These are phyloP conservation scores for Coccyzus lansbergi DNA, from an alignment of 2,797 vertebrate species.

Conservation along the genomic window DNA sequence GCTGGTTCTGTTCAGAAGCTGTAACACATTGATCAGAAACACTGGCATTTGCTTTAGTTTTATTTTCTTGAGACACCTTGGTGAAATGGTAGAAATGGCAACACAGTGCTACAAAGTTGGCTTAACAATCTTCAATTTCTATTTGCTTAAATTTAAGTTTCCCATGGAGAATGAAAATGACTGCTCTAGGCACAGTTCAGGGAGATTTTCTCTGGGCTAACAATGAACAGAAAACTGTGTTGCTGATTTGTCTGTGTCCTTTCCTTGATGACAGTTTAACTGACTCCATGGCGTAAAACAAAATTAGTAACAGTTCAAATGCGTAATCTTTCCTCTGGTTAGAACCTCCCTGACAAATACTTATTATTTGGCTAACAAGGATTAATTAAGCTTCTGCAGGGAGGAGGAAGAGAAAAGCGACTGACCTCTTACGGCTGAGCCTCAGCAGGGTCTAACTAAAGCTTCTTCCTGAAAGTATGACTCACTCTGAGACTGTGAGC, in stretches of 20 bases:
- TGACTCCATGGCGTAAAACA: conserved; percentile 12
- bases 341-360: conserved; percentile 2
- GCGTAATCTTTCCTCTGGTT: conserved; percentile 9
- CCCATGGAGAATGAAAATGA: neutral
- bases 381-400: conserved; percentile 40
- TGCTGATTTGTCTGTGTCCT: conserved; percentile 1
- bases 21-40: neutral
- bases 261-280: conserved; percentile 33
- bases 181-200: neutral
- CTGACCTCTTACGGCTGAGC: conserved; percentile 15
- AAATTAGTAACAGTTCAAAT: conserved; percentile 45
- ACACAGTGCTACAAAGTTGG: neutral
- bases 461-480: conserved; percentile 48
- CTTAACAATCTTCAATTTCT: neutral
- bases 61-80: neutral
- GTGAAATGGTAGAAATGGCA: neutral
- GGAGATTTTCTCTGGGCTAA: neutral
- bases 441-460: conserved; percentile 35
- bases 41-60: neutral
- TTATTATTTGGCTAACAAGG: conserved; percentile 40
- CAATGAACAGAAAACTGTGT: neutral
- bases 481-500: conserved; percentile 10
- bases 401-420: conserved; percentile 1
- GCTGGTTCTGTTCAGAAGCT: neutral
- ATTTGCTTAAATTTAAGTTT: neutral